Percentiles rank a stretch among this genome's conserved stretches.
phyloP scores from a whole-genome alignment of 2,888 invertebrate species.

The Cataglyphis rosenhaueri region DNA sequence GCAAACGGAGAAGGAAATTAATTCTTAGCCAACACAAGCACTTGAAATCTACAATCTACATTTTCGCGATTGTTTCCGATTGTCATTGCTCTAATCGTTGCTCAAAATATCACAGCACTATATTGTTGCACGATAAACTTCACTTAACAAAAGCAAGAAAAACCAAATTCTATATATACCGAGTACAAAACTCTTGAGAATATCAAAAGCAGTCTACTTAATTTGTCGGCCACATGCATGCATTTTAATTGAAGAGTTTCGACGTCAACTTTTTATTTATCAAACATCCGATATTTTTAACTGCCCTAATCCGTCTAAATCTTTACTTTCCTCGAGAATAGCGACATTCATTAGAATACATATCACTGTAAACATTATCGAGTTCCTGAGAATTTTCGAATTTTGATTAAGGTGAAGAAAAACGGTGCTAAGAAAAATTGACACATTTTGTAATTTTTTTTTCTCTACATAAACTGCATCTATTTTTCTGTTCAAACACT shows the following conservation, averaged over 20 bases:
- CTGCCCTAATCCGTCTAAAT: conserved; percentile 11
- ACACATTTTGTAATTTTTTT: conserved; percentile 78
- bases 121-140: conserved; percentile 68
- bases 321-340: conserved; percentile 3
- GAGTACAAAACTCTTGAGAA: conserved; percentile 35
- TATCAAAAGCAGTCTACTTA: conserved; percentile 31
- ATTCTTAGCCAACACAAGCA: conserved; percentile 53
- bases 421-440: conserved; percentile 77
- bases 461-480: conserved; percentile 83
- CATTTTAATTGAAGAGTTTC: conserved; percentile 24
- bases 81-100: conserved; percentile 34
- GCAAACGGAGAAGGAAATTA: conserved; percentile 8
- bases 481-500: conserved; percentile 82
- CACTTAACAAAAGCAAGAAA: conserved; percentile 54
- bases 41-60: conserved; percentile 40
- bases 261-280: background rate
- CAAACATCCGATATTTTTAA: background rate
- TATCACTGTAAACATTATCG: conserved; percentile 44
- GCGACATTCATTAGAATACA: conserved; percentile 2
- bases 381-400: conserved; percentile 39
- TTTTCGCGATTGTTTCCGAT: conserved; percentile 11
- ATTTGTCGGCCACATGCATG: conserved; percentile 48
- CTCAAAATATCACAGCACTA: conserved; percentile 61
- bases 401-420: conserved; percentile 64
- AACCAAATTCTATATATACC: conserved; percentile 29